These are phyloP conservation scores for Craniophora ligustri DNA, from an alignment of 2,888 invertebrate species.

Conservation along the genomic window DNA sequence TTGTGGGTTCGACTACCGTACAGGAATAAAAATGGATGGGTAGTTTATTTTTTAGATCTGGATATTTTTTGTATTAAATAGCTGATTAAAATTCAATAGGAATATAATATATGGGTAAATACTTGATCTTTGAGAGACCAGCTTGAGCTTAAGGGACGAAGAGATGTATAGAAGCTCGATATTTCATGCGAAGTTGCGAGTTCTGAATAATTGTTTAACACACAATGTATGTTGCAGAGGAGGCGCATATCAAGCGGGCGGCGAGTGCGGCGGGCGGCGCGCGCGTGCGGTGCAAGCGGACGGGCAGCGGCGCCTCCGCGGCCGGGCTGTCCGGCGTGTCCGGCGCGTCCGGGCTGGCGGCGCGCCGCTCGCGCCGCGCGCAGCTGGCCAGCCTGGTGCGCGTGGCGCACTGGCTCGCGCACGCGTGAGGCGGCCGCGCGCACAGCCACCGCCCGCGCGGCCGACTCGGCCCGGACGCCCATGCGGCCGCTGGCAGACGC, in stretches of 20 bases:
- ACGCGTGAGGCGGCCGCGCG: conserved; percentile 29
- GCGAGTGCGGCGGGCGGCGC: conserved; percentile 53
- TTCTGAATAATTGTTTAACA: too few relatives aligned
- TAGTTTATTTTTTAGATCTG: too few relatives aligned
- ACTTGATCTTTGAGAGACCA: too few relatives aligned
- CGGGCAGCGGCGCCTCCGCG: conserved; percentile 10
- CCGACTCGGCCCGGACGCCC: not conserved
- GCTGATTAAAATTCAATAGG: too few relatives aligned
- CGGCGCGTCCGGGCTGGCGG: conserved; percentile 24
- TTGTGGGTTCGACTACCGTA: too few relatives aligned
- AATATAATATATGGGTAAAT: too few relatives aligned
- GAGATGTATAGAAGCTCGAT: too few relatives aligned
- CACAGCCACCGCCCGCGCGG: not conserved
- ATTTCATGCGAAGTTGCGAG: too few relatives aligned
- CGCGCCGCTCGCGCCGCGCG: conserved; percentile 21
- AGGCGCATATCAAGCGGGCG: conserved; percentile 70
- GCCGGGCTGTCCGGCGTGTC: conserved; percentile 7
- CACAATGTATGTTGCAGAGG: conserved; percentile 61
- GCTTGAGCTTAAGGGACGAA: too few relatives aligned
- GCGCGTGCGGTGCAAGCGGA: conserved; percentile 23
- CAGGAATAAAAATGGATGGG: too few relatives aligned
- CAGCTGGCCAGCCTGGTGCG: conserved; percentile 25
- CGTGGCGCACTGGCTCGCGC: conserved; percentile 42
- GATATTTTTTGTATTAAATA: too few relatives aligned
- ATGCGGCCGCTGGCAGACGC: not conserved